Evolutionary conservation across 2,888 invertebrate species (phyloP).

Genomic region (Dolichopus griseipennis): DNA sequence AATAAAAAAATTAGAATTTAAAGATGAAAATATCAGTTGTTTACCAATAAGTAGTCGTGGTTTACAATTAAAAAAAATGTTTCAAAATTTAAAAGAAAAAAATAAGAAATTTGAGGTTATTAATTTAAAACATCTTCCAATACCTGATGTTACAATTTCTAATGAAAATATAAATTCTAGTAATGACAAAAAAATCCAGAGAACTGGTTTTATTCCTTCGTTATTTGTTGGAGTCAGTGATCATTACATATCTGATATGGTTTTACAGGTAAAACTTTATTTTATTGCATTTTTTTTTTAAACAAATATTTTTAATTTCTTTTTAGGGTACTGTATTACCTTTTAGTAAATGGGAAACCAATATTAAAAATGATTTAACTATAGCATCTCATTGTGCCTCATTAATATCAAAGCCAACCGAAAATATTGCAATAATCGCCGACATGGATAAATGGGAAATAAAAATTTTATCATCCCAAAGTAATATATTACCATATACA

Average conservation of each 20-base stretch:
- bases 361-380: constrained; percentile 47
- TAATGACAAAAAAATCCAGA: constrained; percentile 26
- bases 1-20: constrained; percentile 36
- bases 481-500: constrained; percentile 45
- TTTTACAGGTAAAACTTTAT: constrained; percentile 55
- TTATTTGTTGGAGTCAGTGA: constrained; percentile 55
- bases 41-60: constrained; percentile 6
- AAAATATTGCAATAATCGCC: constrained; percentile 75
- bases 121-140: constrained; percentile 33
- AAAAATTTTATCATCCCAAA: constrained; percentile 45
- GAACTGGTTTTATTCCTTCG: constrained; percentile 50
- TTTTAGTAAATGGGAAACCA: constrained; percentile 51
- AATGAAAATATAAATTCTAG: constrained; percentile 34
- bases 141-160: constrained; percentile 44
- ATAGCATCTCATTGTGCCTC: constrained; percentile 47
- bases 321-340: constrained; percentile 50
- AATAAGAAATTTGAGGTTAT: constrained; percentile 26
- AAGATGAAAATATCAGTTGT: constrained; percentile 56
- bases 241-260: constrained; percentile 65
- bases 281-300: too few species aligned
- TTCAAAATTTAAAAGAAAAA: constrained; percentile 2
- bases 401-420: constrained; percentile 62
- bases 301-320: not conserved
- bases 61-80: constrained; percentile 18
- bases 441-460: constrained; percentile 70